These are phyloP conservation scores for Sinhomidia bicolor DNA, from an alignment of 2,888 invertebrate genomes.

Conservation along the genomic window DNA sequence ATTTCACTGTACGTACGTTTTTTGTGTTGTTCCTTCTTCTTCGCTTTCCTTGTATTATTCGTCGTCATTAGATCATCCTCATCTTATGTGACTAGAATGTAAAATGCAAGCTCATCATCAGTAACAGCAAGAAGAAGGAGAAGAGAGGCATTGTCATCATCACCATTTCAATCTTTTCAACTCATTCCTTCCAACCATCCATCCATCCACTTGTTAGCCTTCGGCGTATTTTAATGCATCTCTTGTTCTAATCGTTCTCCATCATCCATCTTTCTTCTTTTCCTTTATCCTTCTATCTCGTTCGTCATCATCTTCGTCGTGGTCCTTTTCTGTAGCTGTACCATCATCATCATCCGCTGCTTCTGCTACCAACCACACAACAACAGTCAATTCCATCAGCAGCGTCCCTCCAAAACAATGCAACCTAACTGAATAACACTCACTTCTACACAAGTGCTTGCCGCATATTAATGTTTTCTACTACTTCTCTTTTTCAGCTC, in stretches of 20 bases:
- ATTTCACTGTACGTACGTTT: not conserved
- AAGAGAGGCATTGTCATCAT: slow-evolving; percentile 64
- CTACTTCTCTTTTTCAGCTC: not conserved
- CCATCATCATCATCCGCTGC: slow-evolving; percentile 1
- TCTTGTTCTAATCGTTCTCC: slow-evolving; percentile 71
- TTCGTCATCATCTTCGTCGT: slow-evolving; percentile 42
- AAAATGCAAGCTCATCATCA: slow-evolving; percentile 70
- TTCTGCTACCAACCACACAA: not conserved
- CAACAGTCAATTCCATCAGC: slow-evolving; percentile 30
- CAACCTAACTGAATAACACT: not conserved
- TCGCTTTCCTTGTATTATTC: too few species aligned
- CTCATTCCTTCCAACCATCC: slow-evolving; percentile 58
- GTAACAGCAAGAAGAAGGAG: slow-evolving; percentile 7
- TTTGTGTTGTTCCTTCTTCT: not conserved
- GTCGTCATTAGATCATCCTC: slow-evolving; percentile 59
- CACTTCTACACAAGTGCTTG: slow-evolving; percentile 22
- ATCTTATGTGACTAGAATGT: slow-evolving; percentile 55
- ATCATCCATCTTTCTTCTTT: slow-evolving; percentile 57
- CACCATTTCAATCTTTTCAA: slow-evolving; percentile 72
- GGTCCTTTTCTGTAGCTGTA: slow-evolving; percentile 42
- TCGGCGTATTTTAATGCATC: slow-evolving; percentile 70
- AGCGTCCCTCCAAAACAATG: slow-evolving; percentile 65
- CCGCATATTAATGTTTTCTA: slow-evolving; percentile 19
- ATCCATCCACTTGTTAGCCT: slow-evolving; percentile 65
- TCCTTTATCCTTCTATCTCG: slow-evolving; percentile 48